Evolutionary conservation across 1,140 invertebrate species (phyloP), one percentile per base, ranked within the genome.

Genomic region (Chironomus tepperi): DNA sequence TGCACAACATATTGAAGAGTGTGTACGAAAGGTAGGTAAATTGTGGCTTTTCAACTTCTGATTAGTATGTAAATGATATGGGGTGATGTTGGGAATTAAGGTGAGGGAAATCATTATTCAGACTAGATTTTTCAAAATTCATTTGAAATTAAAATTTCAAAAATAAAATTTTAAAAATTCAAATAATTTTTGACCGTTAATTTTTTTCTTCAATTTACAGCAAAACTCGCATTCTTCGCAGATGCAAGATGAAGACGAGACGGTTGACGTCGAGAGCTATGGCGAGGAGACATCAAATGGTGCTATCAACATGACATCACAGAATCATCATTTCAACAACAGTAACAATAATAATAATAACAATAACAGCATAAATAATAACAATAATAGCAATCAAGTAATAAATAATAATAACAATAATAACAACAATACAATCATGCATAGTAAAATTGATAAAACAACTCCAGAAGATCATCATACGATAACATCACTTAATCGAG

Each of bases 1-100:
- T 43, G 88, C 90, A 81, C 83, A 88, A 77, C 90, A 92, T 80
- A 90, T 91, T n/a, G 88, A 91, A 78, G 81, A 87, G 42, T 92
- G 91, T 79, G 79, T 90, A 3, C 81, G 84, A 77, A 86, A 87
- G 77, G 81, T 81, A 77, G 74, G 65, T 75, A 16, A 67, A 67
- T 16, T 43, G 16, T 72, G 67, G 65, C 12, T 21, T 70, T 34
- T 16, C 7, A 8, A 72, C 9, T 42, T 10, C 9, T 42, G 16
- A 42, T 73, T 42, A 72, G 12, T 6, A 19, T 42, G 34, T 19
- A 16, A 7, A 72, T 42, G 1, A 34, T 34, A 5, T 34, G 24
- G 24, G 24, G 24, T 34, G 24, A 34, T 34, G n/a, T n/a, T n/a
- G n/a, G 24, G 24, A 34, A 34, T 34, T 34, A 34, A 2, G 24